Evolutionary conservation across 2,888 invertebrate species (phyloP).

Genomic region (Netelia melanura): DNA sequence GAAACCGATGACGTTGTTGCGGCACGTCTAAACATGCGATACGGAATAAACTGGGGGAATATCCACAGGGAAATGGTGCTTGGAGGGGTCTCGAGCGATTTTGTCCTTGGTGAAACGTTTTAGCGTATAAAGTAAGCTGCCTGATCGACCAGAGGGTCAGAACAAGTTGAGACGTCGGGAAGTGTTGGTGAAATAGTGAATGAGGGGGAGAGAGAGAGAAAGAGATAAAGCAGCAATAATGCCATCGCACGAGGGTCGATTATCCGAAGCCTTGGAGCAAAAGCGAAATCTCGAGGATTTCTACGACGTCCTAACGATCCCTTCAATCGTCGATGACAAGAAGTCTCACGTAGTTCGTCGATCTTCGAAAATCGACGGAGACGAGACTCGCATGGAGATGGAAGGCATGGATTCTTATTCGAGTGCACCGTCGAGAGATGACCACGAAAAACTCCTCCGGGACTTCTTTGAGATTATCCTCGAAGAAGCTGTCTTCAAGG

Average conservation of each 20-base stretch:
- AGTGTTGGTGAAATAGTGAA: slow-evolving; percentile 8
- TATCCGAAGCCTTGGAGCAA: slow-evolving; percentile 71
- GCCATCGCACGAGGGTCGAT: slow-evolving; percentile 78
- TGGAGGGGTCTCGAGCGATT: slow-evolving; percentile 71
- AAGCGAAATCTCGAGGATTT: slow-evolving; percentile 50
- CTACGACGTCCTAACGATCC: slow-evolving; percentile 28
- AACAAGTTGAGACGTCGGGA: slow-evolving; percentile 71
- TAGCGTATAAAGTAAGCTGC: slow-evolving; percentile 82
- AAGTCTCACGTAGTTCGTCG: slow-evolving; percentile 25
- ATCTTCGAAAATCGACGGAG: not conserved
- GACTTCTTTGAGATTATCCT: slow-evolving; percentile 90
- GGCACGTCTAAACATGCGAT: slow-evolving; percentile 13
- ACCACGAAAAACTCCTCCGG: slow-evolving; percentile 91
- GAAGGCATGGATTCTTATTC: slow-evolving; percentile 35
- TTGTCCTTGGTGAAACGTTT: slow-evolving; percentile 80
- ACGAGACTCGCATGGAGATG: slow-evolving; percentile 3
- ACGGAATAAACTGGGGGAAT: slow-evolving; percentile 34
- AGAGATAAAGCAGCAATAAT: slow-evolving; percentile 64
- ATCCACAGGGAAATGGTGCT: slow-evolving; percentile 46
- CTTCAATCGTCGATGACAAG: slow-evolving; percentile 38
- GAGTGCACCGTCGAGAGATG: slow-evolving; percentile 88
- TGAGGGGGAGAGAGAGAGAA: slow-evolving; percentile 21
- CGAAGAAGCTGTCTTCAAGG: slow-evolving; percentile 91
- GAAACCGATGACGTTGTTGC: not conserved
- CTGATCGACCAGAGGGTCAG: slow-evolving; percentile 73